Base-by-base conservation (phyloP, 2,113 vertebrate species). In the Pluvianellus socialis region DNA sequence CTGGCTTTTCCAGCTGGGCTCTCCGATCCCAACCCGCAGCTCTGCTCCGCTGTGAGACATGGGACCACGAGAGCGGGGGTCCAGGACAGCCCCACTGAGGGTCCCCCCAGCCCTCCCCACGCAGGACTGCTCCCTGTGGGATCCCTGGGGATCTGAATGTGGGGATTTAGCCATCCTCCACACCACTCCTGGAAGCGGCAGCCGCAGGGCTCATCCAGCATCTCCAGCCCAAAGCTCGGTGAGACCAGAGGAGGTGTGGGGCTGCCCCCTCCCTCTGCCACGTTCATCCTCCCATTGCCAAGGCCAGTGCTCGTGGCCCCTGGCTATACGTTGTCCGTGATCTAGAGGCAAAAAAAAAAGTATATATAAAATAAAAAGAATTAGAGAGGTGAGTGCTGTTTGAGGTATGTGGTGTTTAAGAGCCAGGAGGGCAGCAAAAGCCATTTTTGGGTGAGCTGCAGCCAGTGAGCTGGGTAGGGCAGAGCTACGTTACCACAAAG, bases 161-260 rank as follows among this genome's bases (percentile, higher is more conserved):
- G 12, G 38, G 45, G 42, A 18, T 44, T 8, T 49, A 49, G 13
- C 55, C 9, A 2, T 40, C 53, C 62, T 47, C 20, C 14, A 2
- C 3, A 19, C 58, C 24, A 40, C 66, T 63, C 9, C 49, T 47
- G 53, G 35, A 58, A 50, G 71, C 27, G 8, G 28, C 61, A 28
- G 19, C 44, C 2, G 1, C 2, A 10, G 28, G 42, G 58, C 15
- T 79, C 6, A 0, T 6, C 40, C 3, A 1, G 14, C 14, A 18
- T 8, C 47, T 76, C 66, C 74, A 45, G 44, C 52, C 45, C 6
- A 1, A 8, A 5, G 66, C 30, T 40, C 7, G 49, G 49, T 50
- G 49, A 23, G 2, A 33, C 5, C 44, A 28, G 74, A 16, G 0
- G 33, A 28, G 18, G 23, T 1, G 3, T 5, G 40, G 0, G 23